phyloP scores from a whole-genome alignment of 2,888 invertebrate genomes.

The Morpho achilles region DNA sequence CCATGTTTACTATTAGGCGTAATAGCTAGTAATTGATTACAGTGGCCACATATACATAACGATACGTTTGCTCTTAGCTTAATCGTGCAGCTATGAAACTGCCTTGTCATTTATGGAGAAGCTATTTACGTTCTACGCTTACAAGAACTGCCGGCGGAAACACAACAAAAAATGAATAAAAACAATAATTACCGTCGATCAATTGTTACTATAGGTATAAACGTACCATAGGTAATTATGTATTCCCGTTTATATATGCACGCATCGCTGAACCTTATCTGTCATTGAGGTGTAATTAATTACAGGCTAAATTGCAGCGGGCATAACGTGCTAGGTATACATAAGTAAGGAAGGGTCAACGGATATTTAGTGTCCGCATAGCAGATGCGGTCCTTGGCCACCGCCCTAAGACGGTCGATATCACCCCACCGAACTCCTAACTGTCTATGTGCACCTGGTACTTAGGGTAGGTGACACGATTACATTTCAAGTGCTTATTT shows the following conservation, averaged over 20 bases:
- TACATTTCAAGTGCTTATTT: conserved; percentile 2
- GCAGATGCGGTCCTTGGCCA: conserved; percentile 75
- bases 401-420: conserved; percentile 78
- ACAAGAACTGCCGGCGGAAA: not conserved
- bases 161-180: conserved; percentile 1
- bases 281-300: conserved; percentile 74
- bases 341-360: conserved; percentile 68
- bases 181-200: conserved; percentile 6
- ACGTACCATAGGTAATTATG: conserved; percentile 25
- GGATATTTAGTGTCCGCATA: conserved; percentile 75
- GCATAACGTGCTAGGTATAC: conserved; percentile 50
- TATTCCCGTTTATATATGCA: conserved; percentile 31
- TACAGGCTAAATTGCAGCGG: conserved; percentile 60
- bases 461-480: conserved; percentile 39
- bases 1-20: no score
- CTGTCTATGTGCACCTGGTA: conserved; percentile 72
- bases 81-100: not conserved
- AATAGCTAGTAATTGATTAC: no score
- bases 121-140: conserved; percentile 1
- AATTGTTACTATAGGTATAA: conserved; percentile 6
- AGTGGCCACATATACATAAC: no score
- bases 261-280: conserved; percentile 65
- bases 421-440: conserved; percentile 71
- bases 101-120: not conserved
- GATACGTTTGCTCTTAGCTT: not conserved